phyloP scores from a whole-genome alignment of 2,888 invertebrate genomes.

The Polyommatus iphigenia region DNA sequence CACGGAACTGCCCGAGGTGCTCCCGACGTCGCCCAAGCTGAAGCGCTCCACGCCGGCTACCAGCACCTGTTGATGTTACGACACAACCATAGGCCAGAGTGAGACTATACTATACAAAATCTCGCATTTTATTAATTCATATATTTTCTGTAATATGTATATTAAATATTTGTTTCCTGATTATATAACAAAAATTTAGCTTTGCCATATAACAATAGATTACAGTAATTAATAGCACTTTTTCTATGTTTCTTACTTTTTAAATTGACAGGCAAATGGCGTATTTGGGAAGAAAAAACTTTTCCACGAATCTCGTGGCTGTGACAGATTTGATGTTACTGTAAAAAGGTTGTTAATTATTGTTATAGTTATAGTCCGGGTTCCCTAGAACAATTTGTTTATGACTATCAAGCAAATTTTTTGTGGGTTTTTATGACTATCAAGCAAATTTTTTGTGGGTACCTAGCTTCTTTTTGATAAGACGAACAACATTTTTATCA shows the following conservation, averaged over 20 bases:
- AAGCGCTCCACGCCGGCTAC: conserved; percentile 52
- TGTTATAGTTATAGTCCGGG: not conserved
- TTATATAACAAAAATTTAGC: not conserved
- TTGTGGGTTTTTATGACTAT: too few relatives aligned
- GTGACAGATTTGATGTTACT: not conserved
- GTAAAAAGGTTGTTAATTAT: not conserved
- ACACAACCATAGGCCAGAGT: not conserved
- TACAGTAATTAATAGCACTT: not conserved
- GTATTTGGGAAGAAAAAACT: not conserved
- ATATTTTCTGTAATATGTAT: not conserved
- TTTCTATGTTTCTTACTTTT: not conserved
- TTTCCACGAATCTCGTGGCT: not conserved
- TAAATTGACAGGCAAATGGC: not conserved
- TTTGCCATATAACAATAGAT: conserved; percentile 3
- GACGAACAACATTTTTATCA: too few relatives aligned
- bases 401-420: too few relatives aligned
- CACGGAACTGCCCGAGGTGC: conserved; percentile 81
- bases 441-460: too few relatives aligned
- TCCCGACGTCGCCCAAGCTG: conserved; percentile 77
- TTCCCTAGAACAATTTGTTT: too few relatives aligned
- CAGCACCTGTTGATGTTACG: conserved; percentile 48
- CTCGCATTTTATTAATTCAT: not conserved
- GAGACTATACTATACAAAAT: not conserved
- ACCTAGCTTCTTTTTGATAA: too few relatives aligned
- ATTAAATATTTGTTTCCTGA: not conserved